phyloP scores from a whole-genome alignment of 1,140 invertebrate genomes.

The Macrotrachela quadricornifera region DNA sequence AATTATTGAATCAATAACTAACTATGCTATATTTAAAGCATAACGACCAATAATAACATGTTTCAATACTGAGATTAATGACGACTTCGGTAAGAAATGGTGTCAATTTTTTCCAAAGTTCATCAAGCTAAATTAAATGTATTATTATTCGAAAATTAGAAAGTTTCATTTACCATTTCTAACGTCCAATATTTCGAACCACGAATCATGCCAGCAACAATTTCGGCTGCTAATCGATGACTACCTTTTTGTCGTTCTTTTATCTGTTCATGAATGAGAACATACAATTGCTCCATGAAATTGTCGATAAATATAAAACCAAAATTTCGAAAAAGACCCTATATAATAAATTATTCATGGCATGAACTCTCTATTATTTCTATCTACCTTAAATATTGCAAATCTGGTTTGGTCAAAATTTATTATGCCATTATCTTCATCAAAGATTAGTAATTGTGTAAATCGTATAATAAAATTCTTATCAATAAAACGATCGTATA shows the following conservation, averaged over 20 bases:
- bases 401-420: constrained; percentile 47
- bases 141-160: not conserved
- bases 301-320: constrained; percentile 37
- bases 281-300: constrained; percentile 42
- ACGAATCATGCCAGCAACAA: constrained; percentile 48
- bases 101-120: constrained; percentile 37
- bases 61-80: constrained; percentile 42
- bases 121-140: constrained; percentile 17
- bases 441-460: constrained; percentile 50
- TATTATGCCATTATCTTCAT: constrained; percentile 63
- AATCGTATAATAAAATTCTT: constrained; percentile 47
- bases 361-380: not conserved
- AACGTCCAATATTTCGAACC: constrained; percentile 63
- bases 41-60: constrained; percentile 49
- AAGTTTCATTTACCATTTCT: constrained; percentile 24
- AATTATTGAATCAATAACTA: constrained; percentile 14
- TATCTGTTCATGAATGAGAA: constrained; percentile 41
- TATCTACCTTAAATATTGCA: constrained; percentile 46
- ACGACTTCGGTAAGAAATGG: constrained; percentile 41
- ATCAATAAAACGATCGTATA: constrained; percentile 50
- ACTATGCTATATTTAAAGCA: constrained; percentile 38
- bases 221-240: constrained; percentile 62
- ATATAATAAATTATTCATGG: constrained; percentile 7
- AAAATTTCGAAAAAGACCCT: constrained; percentile 56
- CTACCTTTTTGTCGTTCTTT: constrained; percentile 47